These are phyloP conservation scores for Halcyon leucocephala DNA, from an alignment of 2,797 vertebrate species.

Conservation along the genomic window DNA sequence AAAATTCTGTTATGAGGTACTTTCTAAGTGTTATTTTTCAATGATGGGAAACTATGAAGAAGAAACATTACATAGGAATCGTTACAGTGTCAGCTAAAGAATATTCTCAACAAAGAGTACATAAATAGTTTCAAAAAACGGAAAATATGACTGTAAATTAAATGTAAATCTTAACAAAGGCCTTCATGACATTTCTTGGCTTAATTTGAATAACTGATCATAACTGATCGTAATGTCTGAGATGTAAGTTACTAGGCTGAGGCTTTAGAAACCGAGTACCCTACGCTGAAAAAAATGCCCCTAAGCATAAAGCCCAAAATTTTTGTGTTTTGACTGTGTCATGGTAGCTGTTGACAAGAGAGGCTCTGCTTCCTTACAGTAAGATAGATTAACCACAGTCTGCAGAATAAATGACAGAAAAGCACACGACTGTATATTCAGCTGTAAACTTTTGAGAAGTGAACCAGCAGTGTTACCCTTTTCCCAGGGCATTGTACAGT, in stretches of 20 bases:
- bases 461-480: conserved; percentile 26
- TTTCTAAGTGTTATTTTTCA: background rate
- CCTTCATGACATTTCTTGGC: background rate
- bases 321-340: background rate
- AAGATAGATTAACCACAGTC: background rate
- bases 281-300: background rate
- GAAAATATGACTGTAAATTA: background rate
- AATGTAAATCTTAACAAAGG: background rate
- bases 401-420: conserved; percentile 4
- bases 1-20: background rate
- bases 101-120: background rate
- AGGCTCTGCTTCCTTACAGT: conserved; percentile 26
- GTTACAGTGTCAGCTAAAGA: background rate
- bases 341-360: background rate
- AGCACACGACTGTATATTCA: background rate
- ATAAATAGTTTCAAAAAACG: background rate
- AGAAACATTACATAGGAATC: background rate
- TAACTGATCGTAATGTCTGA: background rate
- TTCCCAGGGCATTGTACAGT: conserved; percentile 27
- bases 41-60: background rate
- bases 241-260: background rate
- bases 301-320: background rate
- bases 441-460: conserved; percentile 19
- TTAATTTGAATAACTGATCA: background rate
- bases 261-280: background rate